Evolutionary conservation across 2,113 vertebrate genomes (phyloP), one percentile per base, ranked within the genome.

Genomic region (Caloenas nicobarica): DNA sequence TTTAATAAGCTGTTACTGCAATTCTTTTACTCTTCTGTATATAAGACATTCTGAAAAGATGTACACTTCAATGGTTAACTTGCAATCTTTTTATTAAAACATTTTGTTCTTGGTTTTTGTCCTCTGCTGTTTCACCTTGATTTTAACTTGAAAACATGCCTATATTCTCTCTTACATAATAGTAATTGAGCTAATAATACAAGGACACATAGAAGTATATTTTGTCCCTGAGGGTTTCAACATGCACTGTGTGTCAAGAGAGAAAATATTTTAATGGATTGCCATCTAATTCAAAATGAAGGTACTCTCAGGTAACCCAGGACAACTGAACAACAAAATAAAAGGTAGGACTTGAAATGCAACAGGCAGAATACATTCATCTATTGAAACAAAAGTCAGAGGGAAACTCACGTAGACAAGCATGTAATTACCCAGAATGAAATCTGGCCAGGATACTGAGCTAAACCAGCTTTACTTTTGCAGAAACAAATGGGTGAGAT

Each of bases 101-200:
- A 23, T 62, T 77, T 86, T 51, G 6, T 48, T 88, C 9, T 78
- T 50, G 2, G 17, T 36, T 11, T 79, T 95, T 89, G 68, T 28
- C 68, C 81, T 96, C 58, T 77, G 10, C 51, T 64, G 14, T 66
- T 83, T 93, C 88, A 95, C 76, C 72, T 95, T 91, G 76, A 33
- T 46, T 94, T 94, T 74, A 77, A 87, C 38, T 69, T 69, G 31
- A 87, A 92, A 77, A 73, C 33, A 73, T 10, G 18, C 17, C 71
- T 46, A 18, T 80, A 46, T 86, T 95, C 86, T 83, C 46, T 73
- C 80, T 89, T 86, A 82, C 16, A 58, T 91, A 89, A 94, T 58
- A 80, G 46, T 40, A 93, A 88, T 42, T 86, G 81, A 85, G 79
- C 48, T 93, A 88, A 93, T 86, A 91, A 85, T 79, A 88, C 34